These are phyloP conservation scores for Charadrius vociferus DNA, from an alignment of 2,113 vertebrate genomes.

Conservation along the genomic window DNA sequence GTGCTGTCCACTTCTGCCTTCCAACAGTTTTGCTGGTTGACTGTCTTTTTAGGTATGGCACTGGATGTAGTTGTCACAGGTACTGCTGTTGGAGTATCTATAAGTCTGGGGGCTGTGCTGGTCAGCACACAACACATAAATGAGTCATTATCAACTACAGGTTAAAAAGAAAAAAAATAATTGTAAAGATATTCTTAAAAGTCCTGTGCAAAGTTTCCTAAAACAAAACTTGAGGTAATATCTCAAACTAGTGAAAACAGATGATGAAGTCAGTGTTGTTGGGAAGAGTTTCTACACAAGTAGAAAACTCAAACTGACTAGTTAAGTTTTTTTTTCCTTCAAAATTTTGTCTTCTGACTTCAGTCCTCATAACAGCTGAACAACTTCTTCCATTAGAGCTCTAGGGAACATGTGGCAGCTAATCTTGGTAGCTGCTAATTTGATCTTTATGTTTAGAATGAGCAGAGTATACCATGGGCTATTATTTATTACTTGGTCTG, in stretches of 20 bases:
- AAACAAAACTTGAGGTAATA: not conserved
- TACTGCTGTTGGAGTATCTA: not conserved
- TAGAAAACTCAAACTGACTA: not conserved
- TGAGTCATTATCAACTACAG: not conserved
- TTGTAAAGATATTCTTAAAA: not conserved
- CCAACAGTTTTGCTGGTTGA: not conserved
- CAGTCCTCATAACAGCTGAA: not conserved
- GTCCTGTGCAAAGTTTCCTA: not conserved
- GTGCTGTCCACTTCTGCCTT: not conserved
- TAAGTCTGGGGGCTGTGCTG: not conserved
- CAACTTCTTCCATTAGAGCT: not conserved
- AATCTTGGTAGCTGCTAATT: not conserved
- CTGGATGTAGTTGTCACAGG: not conserved
- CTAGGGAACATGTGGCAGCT: not conserved
- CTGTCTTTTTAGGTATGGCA: rapidly evolving
- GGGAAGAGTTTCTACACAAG: not conserved
- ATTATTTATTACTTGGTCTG: not conserved
- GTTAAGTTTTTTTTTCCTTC: not conserved
- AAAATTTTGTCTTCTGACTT: not conserved
- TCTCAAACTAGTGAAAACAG: not conserved
- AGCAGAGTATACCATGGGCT: not conserved
- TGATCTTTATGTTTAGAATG: not conserved
- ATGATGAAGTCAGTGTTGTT: not conserved
- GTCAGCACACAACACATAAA: not conserved
- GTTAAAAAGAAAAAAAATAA: not conserved